Conservation (phyloP, 2,888 invertebrate genomes). For the Scaeva pyrastri region DNA sequence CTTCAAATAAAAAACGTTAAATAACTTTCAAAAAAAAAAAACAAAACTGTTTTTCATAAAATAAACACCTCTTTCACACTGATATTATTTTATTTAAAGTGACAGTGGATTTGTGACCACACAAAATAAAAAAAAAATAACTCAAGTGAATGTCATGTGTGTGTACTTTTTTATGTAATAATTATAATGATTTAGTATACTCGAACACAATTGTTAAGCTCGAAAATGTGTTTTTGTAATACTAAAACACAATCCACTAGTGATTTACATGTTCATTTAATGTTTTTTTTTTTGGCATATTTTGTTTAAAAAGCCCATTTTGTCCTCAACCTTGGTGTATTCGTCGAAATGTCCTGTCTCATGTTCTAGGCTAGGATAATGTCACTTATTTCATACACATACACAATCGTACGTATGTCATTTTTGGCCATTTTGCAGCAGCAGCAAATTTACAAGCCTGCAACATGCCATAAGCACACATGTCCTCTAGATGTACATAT, state of each 20-base stretch:
- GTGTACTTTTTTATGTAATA: background rate
- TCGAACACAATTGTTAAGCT: slow-evolving; percentile 16
- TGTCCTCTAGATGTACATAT: no score
- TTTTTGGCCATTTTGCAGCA: background rate
- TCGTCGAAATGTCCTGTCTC: background rate
- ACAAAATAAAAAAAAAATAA: no score
- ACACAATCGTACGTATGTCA: background rate
- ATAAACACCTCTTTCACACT: no score
- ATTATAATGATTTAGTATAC: slow-evolving; percentile 40
- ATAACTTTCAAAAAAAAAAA: no score
- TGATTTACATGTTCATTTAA: slow-evolving; percentile 45
- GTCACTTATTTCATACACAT: background rate
- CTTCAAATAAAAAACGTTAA: no score
- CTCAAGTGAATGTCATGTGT: background rate
- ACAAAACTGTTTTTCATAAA: no score
- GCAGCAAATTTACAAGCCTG: slow-evolving; percentile 2
- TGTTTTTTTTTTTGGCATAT: background rate
- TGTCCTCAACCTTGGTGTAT: background rate
- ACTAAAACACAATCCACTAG: slow-evolving; percentile 16
- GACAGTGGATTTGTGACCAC: no score
- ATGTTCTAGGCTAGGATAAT: background rate
- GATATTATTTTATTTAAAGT: no score
- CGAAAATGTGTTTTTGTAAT: slow-evolving; percentile 54
- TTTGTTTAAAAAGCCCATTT: background rate
- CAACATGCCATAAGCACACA: background rate